Base-by-base conservation (phyloP, 2,888 invertebrate species). In the Coleophora deauratella region DNA sequence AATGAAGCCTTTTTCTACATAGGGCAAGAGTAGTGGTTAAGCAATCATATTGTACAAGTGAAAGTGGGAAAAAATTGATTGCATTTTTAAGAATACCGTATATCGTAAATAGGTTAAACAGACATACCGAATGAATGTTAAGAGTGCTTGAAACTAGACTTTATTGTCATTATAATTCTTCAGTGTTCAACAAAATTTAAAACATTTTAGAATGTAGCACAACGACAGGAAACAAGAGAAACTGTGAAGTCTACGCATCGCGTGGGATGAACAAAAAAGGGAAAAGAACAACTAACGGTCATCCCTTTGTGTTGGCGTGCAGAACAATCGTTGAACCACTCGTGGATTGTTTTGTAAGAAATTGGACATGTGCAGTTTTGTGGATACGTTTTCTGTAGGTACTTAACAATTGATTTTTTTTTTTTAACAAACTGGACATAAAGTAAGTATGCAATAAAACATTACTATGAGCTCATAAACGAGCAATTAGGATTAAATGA, bases 211-310 rank as follows among this genome's bases (percentile, higher is more conserved):
- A 65, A 70, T 65, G 62, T 72, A 51, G 62, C 60, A 66, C 64
- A 61, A 55, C 59, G 55, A 56, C 66, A 68, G 66, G 66, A 72
- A 71, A 71, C 66, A 60, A 64, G 62, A 61, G 62, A 69, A 66
- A 63, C 57, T 54, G 62, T 62, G 59, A 62, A 63, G 59, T 55
- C 54, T 60, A 62, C 57, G 55, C 66, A 66, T 66, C 56, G 57
- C 55, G 58, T 60, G 57, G 54, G 54, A 59, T 55, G 51, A 52
- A 67, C 37, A 14, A 38, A 68, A 66, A 71, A 59, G 45, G 50
- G 57, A 48, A 63, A 68, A 74, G 69, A 62, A 45, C 51, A 57
- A 59, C 52, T 66, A 68, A 65, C 68, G 61, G 69, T 63, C 59
- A 63, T 62, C 68, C 66, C 66, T 75, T 74, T 75, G 74, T 75